Conservation (phyloP, 2,113 vertebrate species). For the Muntiacus muntjak region DNA sequence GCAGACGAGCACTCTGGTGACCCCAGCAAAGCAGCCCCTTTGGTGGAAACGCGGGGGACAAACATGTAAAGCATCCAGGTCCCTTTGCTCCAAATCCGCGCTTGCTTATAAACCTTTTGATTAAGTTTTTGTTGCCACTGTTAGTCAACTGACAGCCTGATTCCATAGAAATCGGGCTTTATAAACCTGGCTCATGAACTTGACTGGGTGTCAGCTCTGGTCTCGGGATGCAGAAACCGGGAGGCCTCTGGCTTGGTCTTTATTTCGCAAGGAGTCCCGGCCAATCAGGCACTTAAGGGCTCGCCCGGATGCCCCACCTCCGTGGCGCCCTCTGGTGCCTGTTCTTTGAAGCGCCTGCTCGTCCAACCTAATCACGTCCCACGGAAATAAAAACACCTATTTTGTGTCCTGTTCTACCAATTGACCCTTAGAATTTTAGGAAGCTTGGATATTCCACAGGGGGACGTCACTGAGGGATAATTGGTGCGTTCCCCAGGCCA, state of each 20-base stretch:
- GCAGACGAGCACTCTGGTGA: rapidly evolving
- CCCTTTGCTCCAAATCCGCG: neutral
- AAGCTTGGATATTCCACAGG: neutral
- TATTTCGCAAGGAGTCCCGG: rapidly evolving
- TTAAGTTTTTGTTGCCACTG: neutral
- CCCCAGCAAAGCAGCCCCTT: rapidly evolving
- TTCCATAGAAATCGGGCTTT: neutral
- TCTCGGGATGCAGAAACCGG: no score
- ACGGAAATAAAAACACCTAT: neutral
- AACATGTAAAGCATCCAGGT: no score
- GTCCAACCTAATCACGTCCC: neutral
- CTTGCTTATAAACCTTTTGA: neutral
- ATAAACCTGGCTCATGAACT: neutral
- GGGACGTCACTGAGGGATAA: no score
- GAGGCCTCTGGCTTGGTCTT: neutral
- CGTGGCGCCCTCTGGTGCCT: neutral
- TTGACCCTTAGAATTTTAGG: neutral
- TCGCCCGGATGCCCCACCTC: rapidly evolving
- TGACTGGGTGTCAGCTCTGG: neutral
- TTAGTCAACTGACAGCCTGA: neutral
- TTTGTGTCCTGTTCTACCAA: neutral
- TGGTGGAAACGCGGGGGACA: rapidly evolving
- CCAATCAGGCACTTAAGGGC: neutral
- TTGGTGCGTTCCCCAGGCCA: no score
- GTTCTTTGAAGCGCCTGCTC: neutral